Evolutionary conservation across 2,113 vertebrate species (phyloP), one percentile per base, ranked within the genome.

Genomic region (Anser brachyrhynchus): DNA sequence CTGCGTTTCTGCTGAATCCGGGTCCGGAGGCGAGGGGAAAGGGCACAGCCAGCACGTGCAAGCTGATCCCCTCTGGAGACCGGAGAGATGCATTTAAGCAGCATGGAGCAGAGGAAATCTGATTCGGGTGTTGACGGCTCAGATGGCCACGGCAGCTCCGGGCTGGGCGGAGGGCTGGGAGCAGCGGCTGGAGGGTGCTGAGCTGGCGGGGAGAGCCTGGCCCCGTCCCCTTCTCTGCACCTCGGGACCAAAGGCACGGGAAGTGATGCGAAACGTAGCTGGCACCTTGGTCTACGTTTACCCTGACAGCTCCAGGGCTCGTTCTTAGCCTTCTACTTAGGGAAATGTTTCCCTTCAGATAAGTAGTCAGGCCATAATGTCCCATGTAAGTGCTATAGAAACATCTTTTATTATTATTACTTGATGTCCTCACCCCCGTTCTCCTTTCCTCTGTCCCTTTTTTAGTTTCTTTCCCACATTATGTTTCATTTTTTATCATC

Each of bases 51-150:
- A 70, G 84, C 87, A 84, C 6, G 21, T 15, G 93, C 77, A 92
- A 94, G 67, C 12, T 59, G 96, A 96, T 94, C 73, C 84, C 84
- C 92, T 92, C 92, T 0, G 1, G 93, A 12, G 93, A 91, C 11
- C 77, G 76, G 62, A 54, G 77, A 82, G 62, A 54, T 51, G 86
- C 86, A 65, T 76, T 78, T 66, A 39, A 94, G 92, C 83, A 59
- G 89, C 58, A 33, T 3, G 8, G 89, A 89, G 69, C 2, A 54
- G 77, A 79, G 89, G 96, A 93, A 96, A 96, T 58, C 25, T 61
- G 84, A 96, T 33, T 84, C 86, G 9, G 26, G 72, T 54, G 62
- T 58, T 89, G 90, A 82, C 0, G 13, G 67, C 51, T 52, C 23
- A 14, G 23, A 13, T 52, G 51, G 51, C 51, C 51, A 26, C 23